These are phyloP conservation scores for Myotis pilosus DNA, from an alignment of 2,797 vertebrate species.

Conservation along the genomic window DNA sequence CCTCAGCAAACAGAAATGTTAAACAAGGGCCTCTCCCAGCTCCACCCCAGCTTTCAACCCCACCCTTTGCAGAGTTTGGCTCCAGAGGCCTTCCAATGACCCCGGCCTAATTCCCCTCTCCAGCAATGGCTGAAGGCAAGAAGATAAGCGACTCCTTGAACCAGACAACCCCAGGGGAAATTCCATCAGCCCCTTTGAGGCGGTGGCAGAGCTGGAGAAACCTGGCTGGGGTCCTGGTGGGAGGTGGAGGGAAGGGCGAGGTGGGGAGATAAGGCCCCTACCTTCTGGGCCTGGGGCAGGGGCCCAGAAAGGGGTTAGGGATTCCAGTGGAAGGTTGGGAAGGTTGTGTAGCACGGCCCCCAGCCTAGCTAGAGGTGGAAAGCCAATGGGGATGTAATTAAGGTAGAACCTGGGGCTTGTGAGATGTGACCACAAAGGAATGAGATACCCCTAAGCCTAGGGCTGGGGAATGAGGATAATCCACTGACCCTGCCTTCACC, in stretches of 20 bases:
- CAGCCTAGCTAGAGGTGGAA: not conserved
- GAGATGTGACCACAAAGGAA: not conserved
- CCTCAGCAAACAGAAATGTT: slow-evolving; percentile 65
- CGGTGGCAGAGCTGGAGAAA: not conserved
- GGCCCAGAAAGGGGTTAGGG: not conserved
- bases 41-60: slow-evolving; percentile 17
- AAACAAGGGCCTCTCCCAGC: slow-evolving; percentile 56
- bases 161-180: slow-evolving; percentile 28
- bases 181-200: not conserved
- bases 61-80: not conserved
- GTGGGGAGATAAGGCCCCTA: not conserved
- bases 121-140: slow-evolving; percentile 9
- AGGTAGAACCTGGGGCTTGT: not conserved
- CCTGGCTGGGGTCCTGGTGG: not conserved
- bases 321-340: not conserved
- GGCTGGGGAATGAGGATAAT: not conserved
- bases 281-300: not conserved
- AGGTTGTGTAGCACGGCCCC: not conserved
- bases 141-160: slow-evolving; percentile 67
- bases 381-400: not conserved
- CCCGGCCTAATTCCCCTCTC: slow-evolving; percentile 50
- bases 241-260: not conserved
- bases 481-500: not conserved
- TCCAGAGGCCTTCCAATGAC: slow-evolving; percentile 63
- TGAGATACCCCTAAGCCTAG: not conserved